Base-by-base conservation (phyloP, 2,888 invertebrate genomes). In the Cryptocephalus moraei region DNA sequence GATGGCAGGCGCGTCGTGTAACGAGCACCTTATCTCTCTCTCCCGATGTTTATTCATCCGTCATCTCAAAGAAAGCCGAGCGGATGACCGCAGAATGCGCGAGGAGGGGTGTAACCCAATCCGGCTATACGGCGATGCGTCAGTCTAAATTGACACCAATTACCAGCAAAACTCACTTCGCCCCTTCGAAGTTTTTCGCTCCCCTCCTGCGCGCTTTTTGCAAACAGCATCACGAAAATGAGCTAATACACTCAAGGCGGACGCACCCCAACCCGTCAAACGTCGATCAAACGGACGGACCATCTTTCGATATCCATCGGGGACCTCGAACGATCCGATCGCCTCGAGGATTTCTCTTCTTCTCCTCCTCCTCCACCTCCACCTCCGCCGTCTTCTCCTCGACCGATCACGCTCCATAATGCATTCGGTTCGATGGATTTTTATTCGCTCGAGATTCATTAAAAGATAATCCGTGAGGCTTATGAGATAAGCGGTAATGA, bases 111-210 rank as follows among this genome's bases (percentile, higher is more conserved):
- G 70, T 68, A 70, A 70, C 65, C 63, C 66, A 67, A 70, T 69
- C 69, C 68, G 69, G 60, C 63, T 65, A 64, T 62, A 66, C 67
- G 69, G 65, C 69, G 74, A 75, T 75, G 76, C 75, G 76, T 75
- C 75, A 75, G 75, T 74, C 75, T 75, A 77, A 77, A 77, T 77
- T 77, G 77, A 76, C 77, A 76, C 76, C 77, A 77, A 77, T 77
- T 77, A 77, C 77, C 77, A 76, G 76, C 71, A 76, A 76, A 76
- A 74, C 75, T 69, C 69, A 66, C 69, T 66, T 62, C 65, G 62
- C 61, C 59, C 58, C 59, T 62, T 31, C 22, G 39, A 9, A 39
- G 40, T 31, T 40, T 22, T 22, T 22, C 60, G 62, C 58, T 68
- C 59, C 60, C 54, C 54, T 46, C 52, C n/a, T n/a, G 54, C 6